Percentiles rank a stretch among this genome's conserved stretches.
Evolutionary conservation across 2,113 vertebrate species (phyloP).

Genomic region (Caranx ignobilis): DNA sequence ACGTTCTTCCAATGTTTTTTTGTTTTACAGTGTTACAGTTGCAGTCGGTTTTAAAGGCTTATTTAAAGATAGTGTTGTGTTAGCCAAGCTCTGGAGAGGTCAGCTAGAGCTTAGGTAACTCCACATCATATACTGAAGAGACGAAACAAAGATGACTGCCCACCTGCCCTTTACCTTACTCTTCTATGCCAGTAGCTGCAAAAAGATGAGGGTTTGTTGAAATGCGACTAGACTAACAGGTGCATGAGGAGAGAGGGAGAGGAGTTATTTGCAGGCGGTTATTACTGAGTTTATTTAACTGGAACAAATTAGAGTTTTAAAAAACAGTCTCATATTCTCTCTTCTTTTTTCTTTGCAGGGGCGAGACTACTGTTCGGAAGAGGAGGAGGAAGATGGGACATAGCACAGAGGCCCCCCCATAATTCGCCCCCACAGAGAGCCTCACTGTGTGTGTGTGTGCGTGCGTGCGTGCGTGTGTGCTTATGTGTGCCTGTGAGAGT

Average conservation of each 20-base stretch:
- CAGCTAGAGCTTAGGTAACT: conserved; percentile 8
- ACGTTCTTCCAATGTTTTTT: not conserved
- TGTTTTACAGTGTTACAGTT: not conserved
- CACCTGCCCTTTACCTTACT: conserved; percentile 45
- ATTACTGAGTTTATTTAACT: not conserved
- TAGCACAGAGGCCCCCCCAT: conserved; percentile 84
- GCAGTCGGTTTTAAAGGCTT: conserved; percentile 6
- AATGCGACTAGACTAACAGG: conserved; percentile 28
- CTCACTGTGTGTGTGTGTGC: conserved; percentile 66
- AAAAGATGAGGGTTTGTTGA: conserved; percentile 6
- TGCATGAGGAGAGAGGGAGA: not conserved
- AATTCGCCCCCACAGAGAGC: conserved; percentile 59
- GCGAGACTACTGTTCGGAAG: conserved; percentile 93
- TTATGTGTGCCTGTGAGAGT: conserved; percentile 46
- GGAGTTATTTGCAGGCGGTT: conserved; percentile 3
- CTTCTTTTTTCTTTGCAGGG: conserved; percentile 82
- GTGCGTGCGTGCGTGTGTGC: conserved; percentile 58
- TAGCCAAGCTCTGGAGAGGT: conserved; percentile 13
- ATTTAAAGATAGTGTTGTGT: not conserved
- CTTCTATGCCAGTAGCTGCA: conserved; percentile 10
- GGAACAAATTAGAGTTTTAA: not conserved
- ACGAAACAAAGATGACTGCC: conserved; percentile 35
- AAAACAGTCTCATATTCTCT: conserved; percentile 11
- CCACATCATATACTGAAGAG: conserved; percentile 10
- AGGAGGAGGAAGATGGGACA: conserved; percentile 92